phyloP scores from a whole-genome alignment of 1,140 invertebrate genomes.

The Papilio glaucus region DNA sequence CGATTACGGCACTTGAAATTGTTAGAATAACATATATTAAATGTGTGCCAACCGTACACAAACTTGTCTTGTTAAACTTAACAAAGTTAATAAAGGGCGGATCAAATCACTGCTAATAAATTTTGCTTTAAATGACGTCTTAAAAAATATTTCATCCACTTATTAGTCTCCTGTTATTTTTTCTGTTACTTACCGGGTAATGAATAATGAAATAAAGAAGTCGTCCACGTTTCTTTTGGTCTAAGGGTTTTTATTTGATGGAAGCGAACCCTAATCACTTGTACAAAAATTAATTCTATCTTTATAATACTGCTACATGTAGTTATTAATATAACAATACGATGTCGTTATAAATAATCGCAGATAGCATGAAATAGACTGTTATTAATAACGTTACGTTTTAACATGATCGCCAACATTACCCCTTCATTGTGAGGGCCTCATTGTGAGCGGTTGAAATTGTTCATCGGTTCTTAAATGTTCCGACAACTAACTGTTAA shows the following conservation, averaged over 20 bases:
- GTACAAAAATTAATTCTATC: not conserved
- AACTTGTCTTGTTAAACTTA: not conserved
- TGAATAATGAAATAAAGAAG: too few relatives aligned
- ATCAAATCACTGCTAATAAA: too few relatives aligned
- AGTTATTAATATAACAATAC: not conserved
- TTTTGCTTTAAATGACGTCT: too few relatives aligned
- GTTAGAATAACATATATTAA: slow-evolving; percentile 18
- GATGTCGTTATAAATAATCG: not conserved
- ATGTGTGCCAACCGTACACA: slow-evolving; percentile 13
- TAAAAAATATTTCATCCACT: too few relatives aligned
- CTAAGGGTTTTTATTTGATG: too few relatives aligned
- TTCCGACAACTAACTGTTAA: slow-evolving; percentile 17
- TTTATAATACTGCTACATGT: not conserved
- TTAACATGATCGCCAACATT: not conserved
- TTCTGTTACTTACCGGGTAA: too few relatives aligned
- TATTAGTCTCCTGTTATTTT: too few relatives aligned
- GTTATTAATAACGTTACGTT: not conserved
- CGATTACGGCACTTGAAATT: slow-evolving; percentile 26
- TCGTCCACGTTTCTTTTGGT: too few relatives aligned
- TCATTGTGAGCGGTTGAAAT: slow-evolving; percentile 14
- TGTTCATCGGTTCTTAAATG: not conserved
- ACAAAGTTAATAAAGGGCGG: not conserved
- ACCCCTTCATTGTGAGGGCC: not conserved
- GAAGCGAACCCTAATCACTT: not conserved
- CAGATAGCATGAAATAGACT: not conserved